A percentile compares a stretch with the other conserved stretches of the same genome.
Conservation (phyloP, 1,140 invertebrate genomes). For the Pseudomyrmex flavicornis region DNA sequence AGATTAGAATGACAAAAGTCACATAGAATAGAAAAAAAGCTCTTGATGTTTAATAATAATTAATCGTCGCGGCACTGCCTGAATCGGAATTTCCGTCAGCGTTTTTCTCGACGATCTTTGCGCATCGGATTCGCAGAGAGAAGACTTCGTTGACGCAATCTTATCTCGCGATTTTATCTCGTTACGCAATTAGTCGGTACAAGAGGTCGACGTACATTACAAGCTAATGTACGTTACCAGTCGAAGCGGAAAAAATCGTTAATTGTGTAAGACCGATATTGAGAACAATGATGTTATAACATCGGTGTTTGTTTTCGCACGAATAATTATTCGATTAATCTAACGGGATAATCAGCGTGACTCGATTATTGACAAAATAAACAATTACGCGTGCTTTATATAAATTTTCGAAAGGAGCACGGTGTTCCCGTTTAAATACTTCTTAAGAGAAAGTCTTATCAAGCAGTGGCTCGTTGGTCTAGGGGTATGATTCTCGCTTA, state of each 20-base stretch:
- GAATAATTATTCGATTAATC: too few species aligned
- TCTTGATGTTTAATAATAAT: neutral
- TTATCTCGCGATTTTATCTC: slow-evolving; percentile 37
- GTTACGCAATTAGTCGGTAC: neutral
- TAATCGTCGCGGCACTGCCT: neutral
- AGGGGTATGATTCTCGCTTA: slow-evolving; percentile 93
- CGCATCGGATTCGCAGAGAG: neutral
- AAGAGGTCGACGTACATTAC: neutral
- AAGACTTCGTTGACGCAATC: neutral
- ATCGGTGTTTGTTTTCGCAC: too few species aligned
- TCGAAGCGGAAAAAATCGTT: slow-evolving; percentile 3
- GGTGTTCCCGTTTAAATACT: neutral
- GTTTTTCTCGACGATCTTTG: slow-evolving; percentile 1
- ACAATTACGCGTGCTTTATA: neutral
- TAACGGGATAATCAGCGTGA: neutral
- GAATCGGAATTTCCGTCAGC: neutral
- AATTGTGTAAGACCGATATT: neutral
- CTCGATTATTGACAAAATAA: neutral
- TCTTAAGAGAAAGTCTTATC: neutral
- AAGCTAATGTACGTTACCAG: neutral
- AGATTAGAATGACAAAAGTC: neutral
- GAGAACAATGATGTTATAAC: neutral
- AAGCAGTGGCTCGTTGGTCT: slow-evolving; percentile 89
- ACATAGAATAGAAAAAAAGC: neutral
- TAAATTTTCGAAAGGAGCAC: neutral